Conservation (phyloP, 2,888 invertebrate genomes). For the Carcina quercana region DNA sequence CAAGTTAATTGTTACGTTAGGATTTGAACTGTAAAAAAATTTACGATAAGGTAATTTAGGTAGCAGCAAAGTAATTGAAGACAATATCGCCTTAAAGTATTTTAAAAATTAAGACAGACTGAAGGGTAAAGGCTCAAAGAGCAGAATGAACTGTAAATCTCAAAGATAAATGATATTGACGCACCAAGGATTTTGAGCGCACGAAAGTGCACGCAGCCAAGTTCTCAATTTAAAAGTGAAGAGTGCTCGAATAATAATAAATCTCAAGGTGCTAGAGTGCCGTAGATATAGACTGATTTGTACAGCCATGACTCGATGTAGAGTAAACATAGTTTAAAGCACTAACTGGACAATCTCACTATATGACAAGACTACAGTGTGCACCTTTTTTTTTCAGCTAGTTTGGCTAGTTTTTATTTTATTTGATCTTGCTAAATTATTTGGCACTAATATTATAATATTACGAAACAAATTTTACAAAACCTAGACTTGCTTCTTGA, state of each 20-base stretch:
- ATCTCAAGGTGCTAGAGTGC: slow-evolving; percentile 55
- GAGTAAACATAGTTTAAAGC: slow-evolving; percentile 29
- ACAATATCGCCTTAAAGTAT: background rate
- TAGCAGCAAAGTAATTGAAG: too few species aligned
- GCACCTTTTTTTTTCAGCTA: too few species aligned
- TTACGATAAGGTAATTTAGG: too few species aligned
- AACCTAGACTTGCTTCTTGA: too few species aligned
- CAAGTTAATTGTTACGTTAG: too few species aligned
- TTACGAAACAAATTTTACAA: too few species aligned
- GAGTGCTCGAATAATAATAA: slow-evolving; percentile 21
- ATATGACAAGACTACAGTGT: slow-evolving; percentile 27
- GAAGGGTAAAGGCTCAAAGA: slow-evolving; percentile 9
- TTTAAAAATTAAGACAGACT: slow-evolving; percentile 6
- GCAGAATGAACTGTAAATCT: slow-evolving; percentile 5
- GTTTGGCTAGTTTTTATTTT: too few species aligned
- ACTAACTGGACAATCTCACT: slow-evolving; percentile 38
- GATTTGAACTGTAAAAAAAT: too few species aligned
- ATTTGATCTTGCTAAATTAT: too few species aligned
- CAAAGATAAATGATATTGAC: slow-evolving; percentile 4
- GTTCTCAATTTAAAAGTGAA: background rate
- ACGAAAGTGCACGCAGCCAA: slow-evolving; percentile 1
- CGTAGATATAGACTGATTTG: slow-evolving; percentile 64
- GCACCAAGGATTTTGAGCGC: slow-evolving; percentile 6
- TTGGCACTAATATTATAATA: too few species aligned
- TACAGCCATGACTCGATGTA: slow-evolving; percentile 62